These are phyloP conservation scores for Lymantria monacha DNA, from an alignment of 2,888 invertebrate genomes.

Conservation along the genomic window DNA sequence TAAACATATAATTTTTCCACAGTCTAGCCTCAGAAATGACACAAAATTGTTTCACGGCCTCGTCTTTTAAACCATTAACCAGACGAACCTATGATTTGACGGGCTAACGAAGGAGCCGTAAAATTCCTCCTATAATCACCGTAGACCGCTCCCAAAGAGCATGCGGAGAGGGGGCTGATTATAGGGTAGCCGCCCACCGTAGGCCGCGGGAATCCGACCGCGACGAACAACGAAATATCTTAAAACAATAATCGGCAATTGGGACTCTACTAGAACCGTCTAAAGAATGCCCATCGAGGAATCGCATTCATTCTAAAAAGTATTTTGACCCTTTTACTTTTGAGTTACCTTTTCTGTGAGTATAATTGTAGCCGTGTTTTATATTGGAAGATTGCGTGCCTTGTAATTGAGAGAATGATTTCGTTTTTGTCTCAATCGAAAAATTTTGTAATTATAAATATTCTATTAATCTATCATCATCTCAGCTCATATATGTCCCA, in stretches of 20 bases:
- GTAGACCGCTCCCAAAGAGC: slow-evolving; percentile 55
- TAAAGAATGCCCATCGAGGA: slow-evolving; percentile 5
- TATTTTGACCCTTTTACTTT: neutral
- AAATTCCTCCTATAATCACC: slow-evolving; percentile 73
- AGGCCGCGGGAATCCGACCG: slow-evolving; percentile 48
- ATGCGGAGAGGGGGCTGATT: slow-evolving; percentile 56
- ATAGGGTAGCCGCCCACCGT: slow-evolving; percentile 74
- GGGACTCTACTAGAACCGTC: slow-evolving; percentile 20
- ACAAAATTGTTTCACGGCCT: slow-evolving; percentile 60
- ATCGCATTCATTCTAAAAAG: neutral
- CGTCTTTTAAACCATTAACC: slow-evolving; percentile 55
- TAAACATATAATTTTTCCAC: slow-evolving; percentile 40
- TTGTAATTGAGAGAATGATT: slow-evolving; percentile 25
- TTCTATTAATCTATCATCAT: neutral
- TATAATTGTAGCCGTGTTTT: slow-evolving; percentile 48
- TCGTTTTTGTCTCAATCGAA: neutral
- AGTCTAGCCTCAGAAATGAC: slow-evolving; percentile 57
- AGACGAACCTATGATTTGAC: slow-evolving; percentile 73
- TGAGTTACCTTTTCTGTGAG: slow-evolving; percentile 31
- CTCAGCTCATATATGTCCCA: too few relatives aligned
- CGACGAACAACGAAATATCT: slow-evolving; percentile 44
- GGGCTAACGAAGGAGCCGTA: slow-evolving; percentile 74
- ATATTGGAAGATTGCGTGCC: slow-evolving; percentile 52
- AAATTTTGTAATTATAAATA: neutral
- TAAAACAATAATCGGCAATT: slow-evolving; percentile 48